Evolutionary conservation across 2,888 invertebrate species (phyloP).

Genomic region (Temnothorax rugatulus): DNA sequence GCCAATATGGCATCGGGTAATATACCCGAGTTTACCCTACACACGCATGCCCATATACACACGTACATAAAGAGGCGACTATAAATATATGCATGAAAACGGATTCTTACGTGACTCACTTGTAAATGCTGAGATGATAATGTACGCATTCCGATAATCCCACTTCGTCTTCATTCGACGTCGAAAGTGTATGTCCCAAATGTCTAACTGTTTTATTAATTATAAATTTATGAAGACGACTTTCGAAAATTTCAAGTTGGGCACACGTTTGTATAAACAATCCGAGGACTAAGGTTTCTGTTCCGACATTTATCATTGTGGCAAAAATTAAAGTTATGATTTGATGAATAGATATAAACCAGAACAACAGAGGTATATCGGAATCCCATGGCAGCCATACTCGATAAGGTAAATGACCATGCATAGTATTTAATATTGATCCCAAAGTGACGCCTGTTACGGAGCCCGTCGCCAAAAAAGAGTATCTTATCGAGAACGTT

Average conservation of each 20-base stretch:
- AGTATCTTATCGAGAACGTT: not conserved
- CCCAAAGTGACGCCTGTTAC: too few relatives aligned
- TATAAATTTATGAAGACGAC: conserved; percentile 20
- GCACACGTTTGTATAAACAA: conserved; percentile 70
- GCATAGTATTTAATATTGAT: not conserved
- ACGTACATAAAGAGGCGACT: too few relatives aligned
- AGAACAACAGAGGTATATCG: not conserved
- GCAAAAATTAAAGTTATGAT: not conserved
- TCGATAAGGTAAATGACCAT: conserved; percentile 30
- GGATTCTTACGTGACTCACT: too few relatives aligned
- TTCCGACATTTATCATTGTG: conserved; percentile 62
- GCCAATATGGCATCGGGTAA: too few relatives aligned
- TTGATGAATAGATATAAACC: conserved; percentile 22
- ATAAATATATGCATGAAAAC: too few relatives aligned
- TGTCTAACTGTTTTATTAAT: too few relatives aligned
- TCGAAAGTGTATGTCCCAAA: too few relatives aligned
- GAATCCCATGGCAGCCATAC: conserved; percentile 36
- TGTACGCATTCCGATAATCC: too few relatives aligned
- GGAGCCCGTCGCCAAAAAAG: not conserved
- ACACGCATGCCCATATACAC: too few relatives aligned
- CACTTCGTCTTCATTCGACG: too few relatives aligned
- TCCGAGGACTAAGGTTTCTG: conserved; percentile 71
- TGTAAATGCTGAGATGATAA: too few relatives aligned
- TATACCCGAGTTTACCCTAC: too few relatives aligned
- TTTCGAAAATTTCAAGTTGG: conserved; percentile 74